A percentile compares a stretch with the other conserved stretches of the same genome.
These are phyloP conservation scores for Hephaestus fuliginosus DNA, from an alignment of 2,797 vertebrate genomes.

Conservation along the genomic window DNA sequence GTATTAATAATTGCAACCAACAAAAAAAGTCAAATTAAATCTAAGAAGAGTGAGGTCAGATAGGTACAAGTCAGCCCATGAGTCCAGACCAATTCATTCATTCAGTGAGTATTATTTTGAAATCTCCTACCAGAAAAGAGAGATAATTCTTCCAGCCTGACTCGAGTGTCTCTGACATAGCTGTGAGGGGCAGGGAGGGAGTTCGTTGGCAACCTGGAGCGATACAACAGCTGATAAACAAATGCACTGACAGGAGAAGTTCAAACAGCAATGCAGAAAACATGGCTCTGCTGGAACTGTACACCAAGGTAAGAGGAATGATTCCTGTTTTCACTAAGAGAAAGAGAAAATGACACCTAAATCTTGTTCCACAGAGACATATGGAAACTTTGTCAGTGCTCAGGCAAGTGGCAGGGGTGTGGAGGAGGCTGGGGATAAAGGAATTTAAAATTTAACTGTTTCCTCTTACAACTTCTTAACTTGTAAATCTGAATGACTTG, in stretches of 20 bases:
- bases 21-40: background rate
- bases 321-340: background rate
- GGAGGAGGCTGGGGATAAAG: background rate
- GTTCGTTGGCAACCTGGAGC: slow-evolving; percentile 49
- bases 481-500: background rate
- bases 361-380: slow-evolving; percentile 59
- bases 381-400: slow-evolving; percentile 67
- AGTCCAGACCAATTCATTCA: background rate
- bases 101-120: slow-evolving; percentile 54
- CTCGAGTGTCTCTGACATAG: background rate
- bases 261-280: slow-evolving; percentile 55
- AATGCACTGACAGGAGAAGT: background rate
- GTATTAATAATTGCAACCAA: too few species aligned
- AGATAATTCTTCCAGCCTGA: background rate
- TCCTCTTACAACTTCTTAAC: background rate
- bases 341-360: too few species aligned
- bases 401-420: slow-evolving; percentile 10
- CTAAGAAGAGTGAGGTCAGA: background rate
- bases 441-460: slow-evolving; percentile 8
- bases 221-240: slow-evolving; percentile 44
- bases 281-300: slow-evolving; percentile 87
- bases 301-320: slow-evolving; percentile 84
- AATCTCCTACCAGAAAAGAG: background rate
- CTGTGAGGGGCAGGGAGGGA: slow-evolving; percentile 25
- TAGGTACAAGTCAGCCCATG: background rate